Evolutionary conservation across 2,113 vertebrate species (phyloP).

Genomic region (Actenoides lindsayi): DNA sequence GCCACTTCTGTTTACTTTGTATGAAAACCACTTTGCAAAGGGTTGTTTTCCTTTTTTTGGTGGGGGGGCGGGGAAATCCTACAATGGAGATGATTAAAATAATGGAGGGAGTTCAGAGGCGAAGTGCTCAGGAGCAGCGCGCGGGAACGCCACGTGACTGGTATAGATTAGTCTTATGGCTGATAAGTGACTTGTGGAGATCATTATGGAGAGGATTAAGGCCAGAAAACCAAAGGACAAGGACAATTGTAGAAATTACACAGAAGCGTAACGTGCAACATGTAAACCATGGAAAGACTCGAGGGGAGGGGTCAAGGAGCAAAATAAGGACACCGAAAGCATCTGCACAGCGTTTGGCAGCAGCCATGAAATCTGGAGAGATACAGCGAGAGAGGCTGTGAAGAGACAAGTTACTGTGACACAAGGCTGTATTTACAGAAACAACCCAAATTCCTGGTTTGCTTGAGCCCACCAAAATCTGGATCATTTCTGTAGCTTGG

Average conservation of each 20-base stretch:
- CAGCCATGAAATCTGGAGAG: background rate
- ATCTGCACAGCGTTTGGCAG: background rate
- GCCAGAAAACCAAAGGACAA: constrained; percentile 1
- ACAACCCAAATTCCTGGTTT: background rate
- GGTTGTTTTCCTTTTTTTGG: too few relatives aligned
- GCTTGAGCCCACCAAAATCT: background rate
- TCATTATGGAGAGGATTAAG: background rate
- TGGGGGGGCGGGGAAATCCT: background rate
- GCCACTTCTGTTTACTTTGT: background rate
- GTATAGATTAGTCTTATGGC: background rate
- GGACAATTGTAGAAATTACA: background rate
- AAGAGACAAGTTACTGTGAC: background rate
- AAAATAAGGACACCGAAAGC: background rate
- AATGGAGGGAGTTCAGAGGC: background rate
- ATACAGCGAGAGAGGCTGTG: background rate
- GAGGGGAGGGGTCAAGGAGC: background rate
- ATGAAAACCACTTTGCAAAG: background rate
- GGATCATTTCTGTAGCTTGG: background rate
- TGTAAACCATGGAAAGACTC: background rate
- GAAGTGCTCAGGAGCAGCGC: background rate
- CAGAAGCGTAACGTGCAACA: background rate
- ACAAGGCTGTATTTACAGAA: background rate
- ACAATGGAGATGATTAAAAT: background rate
- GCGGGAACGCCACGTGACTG: background rate
- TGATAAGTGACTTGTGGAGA: background rate